Percentiles rank a stretch among this genome's conserved stretches.
Conservation (phyloP, 1,140 invertebrate species). For the Drosophila arizonae region DNA sequence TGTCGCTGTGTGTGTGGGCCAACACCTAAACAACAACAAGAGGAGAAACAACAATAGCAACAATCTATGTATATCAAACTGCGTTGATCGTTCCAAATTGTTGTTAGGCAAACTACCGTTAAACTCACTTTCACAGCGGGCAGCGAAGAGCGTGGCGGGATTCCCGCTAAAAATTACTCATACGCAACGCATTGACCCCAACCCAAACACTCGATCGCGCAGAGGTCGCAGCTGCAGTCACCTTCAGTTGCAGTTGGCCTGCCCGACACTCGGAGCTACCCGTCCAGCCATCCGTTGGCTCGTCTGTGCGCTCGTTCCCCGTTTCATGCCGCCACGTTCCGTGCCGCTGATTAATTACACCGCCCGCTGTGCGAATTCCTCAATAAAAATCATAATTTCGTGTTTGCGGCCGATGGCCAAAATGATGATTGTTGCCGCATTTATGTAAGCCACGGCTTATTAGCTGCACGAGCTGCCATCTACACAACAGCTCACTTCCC, state of each 20-base stretch:
- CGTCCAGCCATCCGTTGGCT: constrained; percentile 62
- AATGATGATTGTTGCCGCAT: constrained; percentile 81
- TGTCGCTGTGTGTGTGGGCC: constrained; percentile 42
- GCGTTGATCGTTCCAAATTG: constrained; percentile 62
- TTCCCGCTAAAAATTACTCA: constrained; percentile 32
- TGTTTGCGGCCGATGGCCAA: constrained; percentile 67
- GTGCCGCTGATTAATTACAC: constrained; percentile 77
- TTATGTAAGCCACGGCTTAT: constrained; percentile 79
- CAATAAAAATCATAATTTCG: constrained; percentile 81
- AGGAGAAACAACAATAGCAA: constrained; percentile 54
- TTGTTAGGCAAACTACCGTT: constrained; percentile 80
- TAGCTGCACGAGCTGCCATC: constrained; percentile 72
- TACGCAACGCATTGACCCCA: constrained; percentile 39
- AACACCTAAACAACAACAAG: constrained; percentile 36
- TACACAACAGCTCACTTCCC: constrained; percentile 9
- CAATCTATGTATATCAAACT: constrained; percentile 73
- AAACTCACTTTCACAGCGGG: constrained; percentile 78
- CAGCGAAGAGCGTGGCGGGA: neutral
- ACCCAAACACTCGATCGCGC: constrained; percentile 6
- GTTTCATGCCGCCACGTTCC: constrained; percentile 61
- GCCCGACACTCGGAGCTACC: constrained; percentile 60
- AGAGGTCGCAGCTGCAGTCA: constrained; percentile 8
- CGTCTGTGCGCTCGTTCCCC: constrained; percentile 29
- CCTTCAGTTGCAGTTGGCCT: constrained; percentile 35
- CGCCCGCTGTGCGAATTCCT: constrained; percentile 80